A percentile compares a stretch with the other conserved stretches of the same genome.
Conservation (phyloP, 2,888 invertebrate species). For the Clanis bilineata region DNA sequence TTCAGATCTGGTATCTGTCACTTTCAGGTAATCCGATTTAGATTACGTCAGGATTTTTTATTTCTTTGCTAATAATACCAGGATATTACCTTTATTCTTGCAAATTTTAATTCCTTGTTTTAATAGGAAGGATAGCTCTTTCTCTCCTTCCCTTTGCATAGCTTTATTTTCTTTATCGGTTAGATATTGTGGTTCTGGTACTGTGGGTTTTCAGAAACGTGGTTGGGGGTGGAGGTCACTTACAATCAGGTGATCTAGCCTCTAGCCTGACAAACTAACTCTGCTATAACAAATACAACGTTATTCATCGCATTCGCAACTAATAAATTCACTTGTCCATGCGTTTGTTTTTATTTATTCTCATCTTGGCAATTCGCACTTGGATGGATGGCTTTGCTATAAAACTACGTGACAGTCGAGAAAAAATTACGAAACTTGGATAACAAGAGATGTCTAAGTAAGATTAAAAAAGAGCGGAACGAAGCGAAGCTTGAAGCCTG, state of each 20-base stretch:
- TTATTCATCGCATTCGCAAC: neutral
- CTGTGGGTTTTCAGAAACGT: too few species aligned
- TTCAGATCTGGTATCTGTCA: neutral
- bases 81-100: too few species aligned
- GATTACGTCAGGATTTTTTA: too few species aligned
- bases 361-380: constrained; percentile 21
- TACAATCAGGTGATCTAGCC: too few species aligned
- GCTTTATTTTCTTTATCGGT: too few species aligned
- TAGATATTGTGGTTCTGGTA: too few species aligned
- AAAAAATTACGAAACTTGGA: constrained; percentile 27
- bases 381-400: constrained; percentile 33
- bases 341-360: neutral
- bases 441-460: constrained; percentile 37
- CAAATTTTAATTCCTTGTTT: too few species aligned
- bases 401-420: constrained; percentile 25
- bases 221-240: too few species aligned
- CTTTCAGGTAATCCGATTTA: neutral
- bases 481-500: constrained; percentile 27
- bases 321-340: neutral
- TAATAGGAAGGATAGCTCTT: too few species aligned
- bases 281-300: neutral
- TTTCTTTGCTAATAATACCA: neutral
- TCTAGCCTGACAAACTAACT: too few species aligned
- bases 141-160: too few species aligned
- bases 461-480: constrained; percentile 42